A percentile compares a stretch with the other conserved stretches of the same genome.
Evolutionary conservation across 1,140 invertebrate species (phyloP).

Genomic region (Charaxes varanes): DNA sequence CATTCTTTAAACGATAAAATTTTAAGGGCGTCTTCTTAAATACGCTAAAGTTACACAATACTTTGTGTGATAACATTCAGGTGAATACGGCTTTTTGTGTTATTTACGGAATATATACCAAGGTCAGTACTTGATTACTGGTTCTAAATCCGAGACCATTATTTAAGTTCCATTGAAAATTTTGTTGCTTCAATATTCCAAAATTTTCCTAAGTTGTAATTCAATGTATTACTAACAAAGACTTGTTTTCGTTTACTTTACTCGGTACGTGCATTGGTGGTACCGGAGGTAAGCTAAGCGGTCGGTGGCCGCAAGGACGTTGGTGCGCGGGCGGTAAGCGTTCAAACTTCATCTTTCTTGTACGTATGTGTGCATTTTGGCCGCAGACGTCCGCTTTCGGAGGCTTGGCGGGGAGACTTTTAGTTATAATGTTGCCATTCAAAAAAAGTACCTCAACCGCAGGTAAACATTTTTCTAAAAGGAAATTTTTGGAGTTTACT

Average conservation of each 20-base stretch:
- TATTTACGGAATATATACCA: neutral
- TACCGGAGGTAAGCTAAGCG: slow-evolving; percentile 28
- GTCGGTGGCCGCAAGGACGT: slow-evolving; percentile 70
- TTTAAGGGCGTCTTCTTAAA: too few relatives aligned
- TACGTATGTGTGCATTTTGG: slow-evolving; percentile 32
- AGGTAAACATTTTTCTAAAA: too few relatives aligned
- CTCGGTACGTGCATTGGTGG: slow-evolving; percentile 9
- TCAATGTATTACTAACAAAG: slow-evolving; percentile 10
- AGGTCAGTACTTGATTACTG: too few relatives aligned
- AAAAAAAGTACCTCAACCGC: too few relatives aligned
- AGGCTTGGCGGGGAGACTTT: slow-evolving; percentile 33
- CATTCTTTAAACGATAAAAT: neutral
- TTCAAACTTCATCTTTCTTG: slow-evolving; percentile 26
- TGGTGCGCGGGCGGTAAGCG: slow-evolving; percentile 57
- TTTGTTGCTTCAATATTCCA: neutral
- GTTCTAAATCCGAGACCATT: neutral
- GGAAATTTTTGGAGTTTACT: too few relatives aligned
- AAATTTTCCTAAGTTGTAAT: neutral
- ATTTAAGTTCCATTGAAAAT: slow-evolving; percentile 1
- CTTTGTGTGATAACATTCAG: slow-evolving; percentile 5
- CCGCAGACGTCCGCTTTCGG: slow-evolving; percentile 26
- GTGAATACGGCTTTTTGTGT: neutral
- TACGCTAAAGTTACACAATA: neutral
- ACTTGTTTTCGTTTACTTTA: slow-evolving; percentile 23
- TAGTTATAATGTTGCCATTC: slow-evolving; percentile 34